Base-by-base conservation (phyloP, 2,888 invertebrate species). In the Hyalella azteca region DNA sequence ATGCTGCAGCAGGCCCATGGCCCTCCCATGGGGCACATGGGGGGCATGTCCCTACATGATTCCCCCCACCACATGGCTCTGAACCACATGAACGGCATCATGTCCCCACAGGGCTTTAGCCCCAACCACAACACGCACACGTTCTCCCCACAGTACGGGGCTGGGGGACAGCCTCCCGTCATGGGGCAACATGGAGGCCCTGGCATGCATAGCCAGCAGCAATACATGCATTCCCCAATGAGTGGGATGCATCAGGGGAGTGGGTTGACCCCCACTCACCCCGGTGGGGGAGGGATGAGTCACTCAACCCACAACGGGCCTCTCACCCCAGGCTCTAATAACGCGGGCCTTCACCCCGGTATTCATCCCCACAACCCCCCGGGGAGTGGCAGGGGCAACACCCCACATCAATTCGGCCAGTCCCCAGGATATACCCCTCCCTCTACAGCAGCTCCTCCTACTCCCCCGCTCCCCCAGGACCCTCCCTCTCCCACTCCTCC, bases 21-120 rank as follows among this genome's bases (percentile, higher is more conserved):
- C 15, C 79, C 48, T 13, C 66, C 59, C n/a, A 75, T 79, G 36
- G 79, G 73, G 49, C 84, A 82, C 39, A 78, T 49, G 41, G 80
- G 73, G 19, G 73, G 77, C 3, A 39, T 77, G 13, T n/a, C 75
- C 54, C 78, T 75, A 40, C 73, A 81, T 22, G 59, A 50, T 45
- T 77, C 81, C 48, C 82, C 79, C 49, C 66, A 79, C 36, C 80
- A 80, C 32, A 60, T 82, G 54, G 84, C 81, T 15, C 79, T 84
- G 75, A 78, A 80, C 40, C 84, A 84, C 78, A 81, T 84, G 49
- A 84, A 84, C 76, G 84, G 84, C 49, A 84, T 84, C 73, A 82
- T 84, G 84, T 84, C 84, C 29, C 84, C 84, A 29, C 77, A 77
- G 50, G 84, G 84, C n/a, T 84, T 81, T 73, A 84, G 81, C 48